Evolutionary conservation across 2,888 invertebrate genomes (phyloP).

Genomic region (Lymantria monacha): DNA sequence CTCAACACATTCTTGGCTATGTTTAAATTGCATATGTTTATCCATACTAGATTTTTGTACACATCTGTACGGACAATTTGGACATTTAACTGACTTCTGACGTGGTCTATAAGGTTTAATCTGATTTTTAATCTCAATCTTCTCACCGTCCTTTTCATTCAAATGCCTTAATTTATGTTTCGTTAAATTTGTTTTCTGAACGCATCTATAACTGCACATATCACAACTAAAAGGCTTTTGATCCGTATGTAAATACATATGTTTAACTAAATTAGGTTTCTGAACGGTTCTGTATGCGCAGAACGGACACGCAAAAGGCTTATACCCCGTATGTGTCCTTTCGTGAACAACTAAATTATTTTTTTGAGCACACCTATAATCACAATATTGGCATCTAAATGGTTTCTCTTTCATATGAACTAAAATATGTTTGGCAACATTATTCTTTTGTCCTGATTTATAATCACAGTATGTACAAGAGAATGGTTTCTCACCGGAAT

Average conservation of each 20-base stretch:
- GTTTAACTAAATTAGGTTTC: conserved; percentile 77
- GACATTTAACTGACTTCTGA: conserved; percentile 71
- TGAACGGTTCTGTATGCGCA: conserved; percentile 77
- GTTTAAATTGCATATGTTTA: conserved; percentile 73
- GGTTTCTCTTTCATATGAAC: conserved; percentile 80
- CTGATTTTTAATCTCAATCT: conserved; percentile 51
- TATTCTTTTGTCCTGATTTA: conserved; percentile 77
- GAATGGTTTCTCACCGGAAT: conserved; percentile 75
- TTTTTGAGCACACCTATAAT: conserved; percentile 75
- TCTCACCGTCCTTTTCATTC: conserved; percentile 63
- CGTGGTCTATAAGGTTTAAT: conserved; percentile 67
- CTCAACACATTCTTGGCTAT: conserved; percentile 37
- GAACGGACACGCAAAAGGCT: conserved; percentile 74
- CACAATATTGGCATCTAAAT: conserved; percentile 74
- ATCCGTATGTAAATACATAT: conserved; percentile 78
- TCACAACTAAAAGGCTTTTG: conserved; percentile 78
- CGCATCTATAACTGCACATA: conserved; percentile 71
- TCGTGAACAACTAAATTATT: conserved; percentile 78
- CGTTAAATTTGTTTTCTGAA: conserved; percentile 75
- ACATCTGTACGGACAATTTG: conserved; percentile 66
- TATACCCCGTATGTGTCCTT: conserved; percentile 75
- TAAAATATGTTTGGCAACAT: conserved; percentile 75
- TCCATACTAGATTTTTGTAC: conserved; percentile 73
- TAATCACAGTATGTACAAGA: conserved; percentile 75
- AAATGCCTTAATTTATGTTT: conserved; percentile 75